phyloP scores from a whole-genome alignment of 2,113 vertebrate genomes.

The Neofelis nebulosa region DNA sequence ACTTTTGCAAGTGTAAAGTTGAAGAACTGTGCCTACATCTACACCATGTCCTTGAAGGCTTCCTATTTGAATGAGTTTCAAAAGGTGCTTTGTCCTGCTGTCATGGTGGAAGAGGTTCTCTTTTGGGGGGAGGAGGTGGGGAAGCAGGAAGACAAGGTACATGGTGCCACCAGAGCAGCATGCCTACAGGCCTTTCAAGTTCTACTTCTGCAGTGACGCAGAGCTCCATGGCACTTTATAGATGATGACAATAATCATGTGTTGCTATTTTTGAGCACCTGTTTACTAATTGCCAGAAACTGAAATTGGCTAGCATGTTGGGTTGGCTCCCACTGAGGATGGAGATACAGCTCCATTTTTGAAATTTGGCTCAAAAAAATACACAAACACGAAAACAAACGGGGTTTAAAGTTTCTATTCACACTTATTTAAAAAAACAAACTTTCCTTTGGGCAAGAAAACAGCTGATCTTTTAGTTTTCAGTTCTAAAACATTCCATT shows the following conservation, averaged over 20 bases:
- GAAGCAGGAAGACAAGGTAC: not conserved
- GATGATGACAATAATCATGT: not conserved
- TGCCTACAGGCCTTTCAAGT: not conserved
- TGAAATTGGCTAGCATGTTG: not conserved
- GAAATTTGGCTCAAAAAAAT: not conserved
- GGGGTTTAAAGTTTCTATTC: not conserved
- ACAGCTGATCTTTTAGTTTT: not conserved
- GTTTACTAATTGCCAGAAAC: not conserved
- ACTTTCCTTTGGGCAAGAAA: constrained; percentile 11
- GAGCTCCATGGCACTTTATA: not conserved
- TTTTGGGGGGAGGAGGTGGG: fast-evolving
- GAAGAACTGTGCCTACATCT: not conserved
- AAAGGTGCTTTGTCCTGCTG: not conserved
- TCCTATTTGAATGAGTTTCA: not conserved
- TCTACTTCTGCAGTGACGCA: not conserved
- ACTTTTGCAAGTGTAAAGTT: not conserved
- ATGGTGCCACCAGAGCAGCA: not conserved
- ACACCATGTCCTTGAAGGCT: not conserved
- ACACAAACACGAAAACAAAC: not conserved
- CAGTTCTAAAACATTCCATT: not conserved
- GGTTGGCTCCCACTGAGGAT: not conserved
- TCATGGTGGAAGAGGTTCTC: not conserved
- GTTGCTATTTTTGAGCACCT: not conserved
- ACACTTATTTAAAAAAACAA: not conserved
- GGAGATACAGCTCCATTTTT: not conserved